These are phyloP conservation scores for Phania funesta DNA, from an alignment of 2,888 invertebrate genomes.

Conservation along the genomic window DNA sequence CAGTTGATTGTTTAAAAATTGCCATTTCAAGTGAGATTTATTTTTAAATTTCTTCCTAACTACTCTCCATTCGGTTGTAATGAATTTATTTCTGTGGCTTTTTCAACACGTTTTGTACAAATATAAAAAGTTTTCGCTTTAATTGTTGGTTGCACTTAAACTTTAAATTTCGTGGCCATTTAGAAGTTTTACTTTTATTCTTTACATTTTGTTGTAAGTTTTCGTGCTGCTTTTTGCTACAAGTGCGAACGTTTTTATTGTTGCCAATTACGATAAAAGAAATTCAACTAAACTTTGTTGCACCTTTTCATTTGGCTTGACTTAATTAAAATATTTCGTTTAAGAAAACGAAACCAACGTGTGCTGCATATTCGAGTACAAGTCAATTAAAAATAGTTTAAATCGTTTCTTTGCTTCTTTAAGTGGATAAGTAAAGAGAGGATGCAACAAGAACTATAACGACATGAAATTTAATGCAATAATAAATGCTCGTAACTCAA, in stretches of 20 bases:
- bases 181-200: background rate
- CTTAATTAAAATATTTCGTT: too few relatives aligned
- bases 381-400: too few relatives aligned
- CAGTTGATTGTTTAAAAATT: slow-evolving; percentile 1
- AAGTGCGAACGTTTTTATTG: background rate
- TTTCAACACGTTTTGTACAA: background rate
- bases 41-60: background rate
- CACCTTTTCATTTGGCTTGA: too few relatives aligned
- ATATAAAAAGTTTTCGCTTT: background rate
- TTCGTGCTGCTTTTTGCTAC: background rate
- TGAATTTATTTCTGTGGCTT: background rate
- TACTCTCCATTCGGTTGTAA: background rate
- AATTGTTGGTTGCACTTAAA: background rate
- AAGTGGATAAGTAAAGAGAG: too few relatives aligned
- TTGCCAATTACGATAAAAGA: background rate
- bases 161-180: background rate
- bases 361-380: too few relatives aligned
- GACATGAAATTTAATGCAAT: too few relatives aligned
- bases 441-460: too few relatives aligned
- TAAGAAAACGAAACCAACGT: too few relatives aligned
- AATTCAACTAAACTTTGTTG: too few relatives aligned
- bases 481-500: too few relatives aligned
- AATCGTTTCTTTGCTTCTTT: too few relatives aligned
- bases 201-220: background rate
- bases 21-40: background rate